phyloP scores from a whole-genome alignment of 1,140 invertebrate species.

The Lethrus apterus region DNA sequence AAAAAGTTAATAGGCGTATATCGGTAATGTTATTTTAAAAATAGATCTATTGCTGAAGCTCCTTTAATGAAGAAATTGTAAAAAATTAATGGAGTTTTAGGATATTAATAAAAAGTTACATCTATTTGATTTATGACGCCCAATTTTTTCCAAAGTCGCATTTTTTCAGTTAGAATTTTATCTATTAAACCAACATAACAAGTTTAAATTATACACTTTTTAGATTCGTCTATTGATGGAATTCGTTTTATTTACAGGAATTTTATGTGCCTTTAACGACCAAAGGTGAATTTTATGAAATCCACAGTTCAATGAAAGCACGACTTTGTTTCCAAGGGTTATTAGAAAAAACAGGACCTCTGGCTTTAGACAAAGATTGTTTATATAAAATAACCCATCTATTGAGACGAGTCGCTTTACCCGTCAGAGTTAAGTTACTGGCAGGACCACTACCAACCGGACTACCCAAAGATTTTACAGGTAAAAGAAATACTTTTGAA shows the following conservation, averaged over 20 bases:
- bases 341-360: slow-evolving; percentile 35
- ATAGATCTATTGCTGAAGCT: no score
- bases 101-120: no score
- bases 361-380: slow-evolving; percentile 35
- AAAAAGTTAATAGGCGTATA: no score
- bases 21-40: no score
- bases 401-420: slow-evolving; percentile 38
- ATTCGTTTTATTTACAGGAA: slow-evolving; percentile 43
- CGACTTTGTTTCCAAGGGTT: slow-evolving; percentile 37
- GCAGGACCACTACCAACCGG: slow-evolving; percentile 49
- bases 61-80: no score
- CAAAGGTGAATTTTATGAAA: slow-evolving; percentile 53
- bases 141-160: no score
- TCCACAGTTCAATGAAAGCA: slow-evolving; percentile 46
- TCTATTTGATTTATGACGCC: no score
- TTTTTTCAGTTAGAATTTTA: no score
- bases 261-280: slow-evolving; percentile 53
- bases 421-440: slow-evolving; percentile 46
- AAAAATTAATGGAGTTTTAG: no score
- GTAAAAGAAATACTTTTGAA: no score
- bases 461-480: slow-evolving; percentile 49
- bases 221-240: background rate
- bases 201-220: background rate
- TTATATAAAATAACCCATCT: slow-evolving; percentile 36
- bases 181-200: background rate